phyloP scores from a whole-genome alignment of 2,113 vertebrate genomes.

The Hydrochoerus hydrochaeris region DNA sequence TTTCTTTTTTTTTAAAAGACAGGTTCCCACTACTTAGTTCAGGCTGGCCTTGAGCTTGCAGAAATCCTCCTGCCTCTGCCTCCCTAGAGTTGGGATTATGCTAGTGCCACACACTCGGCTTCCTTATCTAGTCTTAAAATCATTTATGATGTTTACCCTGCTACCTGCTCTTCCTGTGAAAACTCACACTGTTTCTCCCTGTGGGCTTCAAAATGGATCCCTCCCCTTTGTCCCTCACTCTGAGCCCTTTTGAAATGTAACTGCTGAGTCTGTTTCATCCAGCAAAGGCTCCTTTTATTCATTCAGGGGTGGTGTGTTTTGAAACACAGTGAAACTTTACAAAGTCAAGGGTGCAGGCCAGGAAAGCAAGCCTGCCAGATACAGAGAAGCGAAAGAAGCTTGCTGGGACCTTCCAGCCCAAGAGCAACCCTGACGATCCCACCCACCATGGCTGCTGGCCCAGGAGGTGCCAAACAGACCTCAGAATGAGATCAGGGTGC shows the following conservation, averaged over 20 bases:
- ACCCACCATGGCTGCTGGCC: neutral
- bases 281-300: constrained; percentile 81
- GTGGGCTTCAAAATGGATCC: neutral
- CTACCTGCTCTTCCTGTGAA: neutral
- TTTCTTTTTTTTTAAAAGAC: neutral
- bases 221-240: neutral
- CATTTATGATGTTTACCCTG: neutral
- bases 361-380: constrained; percentile 71
- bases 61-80: neutral
- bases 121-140: neutral
- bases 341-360: constrained; percentile 81
- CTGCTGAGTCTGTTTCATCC: constrained; percentile 56
- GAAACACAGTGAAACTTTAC: constrained; percentile 77
- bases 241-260: constrained; percentile 42
- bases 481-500: constrained; percentile 80
- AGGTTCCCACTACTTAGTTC: neutral
- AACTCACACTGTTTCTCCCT: neutral
- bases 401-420: constrained; percentile 75
- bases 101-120: neutral
- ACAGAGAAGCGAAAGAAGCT: constrained; percentile 70
- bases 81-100: neutral
- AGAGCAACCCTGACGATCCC: neutral
- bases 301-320: constrained; percentile 78
- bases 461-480: constrained; percentile 49
- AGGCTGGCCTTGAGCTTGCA: neutral